Base-by-base conservation (phyloP, 2,113 vertebrate genomes). In the Erinaceus europaeus region DNA sequence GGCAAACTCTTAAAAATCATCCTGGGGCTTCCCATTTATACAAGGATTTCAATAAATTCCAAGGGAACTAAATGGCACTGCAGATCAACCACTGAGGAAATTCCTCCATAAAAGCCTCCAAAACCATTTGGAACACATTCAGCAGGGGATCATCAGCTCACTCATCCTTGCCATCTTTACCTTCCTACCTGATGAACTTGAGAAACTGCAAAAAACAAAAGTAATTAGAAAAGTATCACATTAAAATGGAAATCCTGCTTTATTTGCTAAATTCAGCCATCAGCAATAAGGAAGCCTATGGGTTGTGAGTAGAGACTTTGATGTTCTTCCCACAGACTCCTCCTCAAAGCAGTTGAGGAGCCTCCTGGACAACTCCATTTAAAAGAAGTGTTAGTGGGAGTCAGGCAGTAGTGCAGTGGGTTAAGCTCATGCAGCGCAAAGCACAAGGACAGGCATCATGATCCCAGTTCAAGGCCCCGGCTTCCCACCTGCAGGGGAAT, bases 141-240 rank as follows among this genome's bases (percentile, higher is more conserved):
- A 73, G 62, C 32, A 44, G 42, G 55, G 48, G 29, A 27, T 25
- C 12, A 1, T 27, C 36, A 53, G 50, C 3, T 3, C n/a, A 46
- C 67, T 52, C 86, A 76, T 57, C 74, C 79, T 59, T 57, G 29
- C 44, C 29, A 38, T 25, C 55, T 57, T 79, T 79, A 65, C 40
- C 75, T 65, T 57, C 3, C 36, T 59, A n/a, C 20, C 61, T 79
- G 38, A 85, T 4, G 9, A 87, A 46, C 74, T 67, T 84, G 23
- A 92, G 82, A 89, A 82, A 67, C 1, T 32, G 75, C 88, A 88
- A 79, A 88, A 94, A 92, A 74, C 59, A 90, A 92, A 93, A 36
- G 72, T 88, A 80, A 92, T 85, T 86, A 67, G 62, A 73, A 92
- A 85, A 88, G 50, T 4, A 17, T 73, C 32, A 29, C 57, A 38